Conservation (phyloP, 2,797 vertebrate genomes). For the Danio albolineatus region DNA sequence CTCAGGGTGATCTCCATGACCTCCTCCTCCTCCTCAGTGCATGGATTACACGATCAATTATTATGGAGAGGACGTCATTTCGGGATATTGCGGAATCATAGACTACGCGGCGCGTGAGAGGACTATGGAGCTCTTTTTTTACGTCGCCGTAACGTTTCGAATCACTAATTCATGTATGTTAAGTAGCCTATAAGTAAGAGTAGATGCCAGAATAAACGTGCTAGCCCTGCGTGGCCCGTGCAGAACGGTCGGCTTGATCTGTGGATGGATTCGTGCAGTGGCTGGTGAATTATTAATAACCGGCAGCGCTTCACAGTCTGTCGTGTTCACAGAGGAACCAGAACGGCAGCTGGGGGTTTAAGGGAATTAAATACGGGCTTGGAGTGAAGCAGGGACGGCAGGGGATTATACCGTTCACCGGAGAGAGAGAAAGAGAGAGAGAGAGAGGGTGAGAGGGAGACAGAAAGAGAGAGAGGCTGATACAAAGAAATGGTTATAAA, state of each 20-base stretch:
- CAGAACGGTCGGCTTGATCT: slow-evolving; percentile 56
- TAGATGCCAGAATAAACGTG: slow-evolving; percentile 37
- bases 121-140: neutral
- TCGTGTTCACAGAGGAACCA: slow-evolving; percentile 80
- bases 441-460: slow-evolving; percentile 51
- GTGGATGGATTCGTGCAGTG: slow-evolving; percentile 71
- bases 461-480: slow-evolving; percentile 20
- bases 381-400: slow-evolving; percentile 81
- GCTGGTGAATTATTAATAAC: slow-evolving; percentile 87
- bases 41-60: slow-evolving; percentile 47
- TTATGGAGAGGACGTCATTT: slow-evolving; percentile 37
- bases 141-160: slow-evolving; percentile 16
- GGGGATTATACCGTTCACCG: slow-evolving; percentile 82
- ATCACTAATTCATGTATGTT: neutral
- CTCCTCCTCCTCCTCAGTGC: slow-evolving; percentile 69
- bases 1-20: slow-evolving; percentile 53
- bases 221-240: slow-evolving; percentile 2
- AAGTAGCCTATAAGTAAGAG: neutral
- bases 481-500: too few relatives aligned
- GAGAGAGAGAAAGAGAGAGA: slow-evolving; percentile 62
- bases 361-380: slow-evolving; percentile 85
- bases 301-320: slow-evolving; percentile 80
- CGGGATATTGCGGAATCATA: slow-evolving; percentile 33
- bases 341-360: slow-evolving; percentile 86
- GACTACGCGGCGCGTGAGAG: slow-evolving; percentile 10